These are phyloP conservation scores for Scopus umbretta DNA, from an alignment of 2,113 vertebrate species.

Conservation along the genomic window DNA sequence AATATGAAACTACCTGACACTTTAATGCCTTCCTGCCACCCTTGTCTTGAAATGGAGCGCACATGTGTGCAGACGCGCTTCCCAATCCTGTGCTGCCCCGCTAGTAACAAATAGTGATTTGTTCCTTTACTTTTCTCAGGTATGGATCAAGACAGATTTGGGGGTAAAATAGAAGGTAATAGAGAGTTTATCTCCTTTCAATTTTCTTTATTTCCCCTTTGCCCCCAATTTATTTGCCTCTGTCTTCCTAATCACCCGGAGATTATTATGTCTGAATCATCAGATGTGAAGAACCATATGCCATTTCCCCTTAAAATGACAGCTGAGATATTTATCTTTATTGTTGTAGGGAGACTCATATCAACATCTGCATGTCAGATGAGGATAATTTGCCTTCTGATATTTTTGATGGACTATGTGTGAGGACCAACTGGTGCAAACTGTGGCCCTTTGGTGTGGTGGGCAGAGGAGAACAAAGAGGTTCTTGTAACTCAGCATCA, in stretches of 20 bases:
- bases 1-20: background rate
- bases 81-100: background rate
- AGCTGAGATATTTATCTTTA: background rate
- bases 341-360: background rate
- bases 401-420: background rate
- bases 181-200: background rate
- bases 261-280: background rate
- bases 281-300: background rate
- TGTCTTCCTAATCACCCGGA: background rate
- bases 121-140: background rate
- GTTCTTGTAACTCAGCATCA: background rate
- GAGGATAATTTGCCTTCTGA: background rate
- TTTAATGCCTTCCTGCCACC: background rate
- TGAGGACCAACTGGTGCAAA: background rate
- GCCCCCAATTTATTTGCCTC: background rate
- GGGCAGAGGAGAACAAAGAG: background rate
- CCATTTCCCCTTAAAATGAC: background rate
- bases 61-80: background rate
- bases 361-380: background rate
- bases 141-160: background rate
- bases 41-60: background rate
- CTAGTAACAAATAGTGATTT: background rate
- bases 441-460: background rate
- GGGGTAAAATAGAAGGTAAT: background rate
- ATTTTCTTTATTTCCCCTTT: background rate